Evolutionary conservation across 1,140 invertebrate species (phyloP).

Genomic region (Microplitis mediator): DNA sequence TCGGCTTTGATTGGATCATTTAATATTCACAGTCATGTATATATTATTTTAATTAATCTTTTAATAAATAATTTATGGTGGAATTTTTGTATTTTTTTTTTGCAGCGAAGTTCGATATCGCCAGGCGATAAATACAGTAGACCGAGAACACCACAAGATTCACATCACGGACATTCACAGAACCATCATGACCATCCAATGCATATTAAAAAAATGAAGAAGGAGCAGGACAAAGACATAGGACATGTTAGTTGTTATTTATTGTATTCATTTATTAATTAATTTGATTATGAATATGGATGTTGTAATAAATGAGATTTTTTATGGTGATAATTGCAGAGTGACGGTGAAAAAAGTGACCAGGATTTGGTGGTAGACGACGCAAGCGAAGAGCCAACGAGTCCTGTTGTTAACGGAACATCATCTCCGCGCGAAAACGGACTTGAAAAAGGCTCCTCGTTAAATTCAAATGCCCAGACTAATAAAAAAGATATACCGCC

Average conservation of each 20-base stretch:
- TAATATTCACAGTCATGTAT: too few relatives aligned
- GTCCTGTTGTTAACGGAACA: slow-evolving; percentile 68
- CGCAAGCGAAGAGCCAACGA: slow-evolving; percentile 75
- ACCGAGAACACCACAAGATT: slow-evolving; percentile 70
- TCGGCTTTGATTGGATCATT: too few relatives aligned
- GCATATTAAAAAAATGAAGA: slow-evolving; percentile 60
- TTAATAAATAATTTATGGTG: not conserved
- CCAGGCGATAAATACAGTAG: slow-evolving; percentile 63
- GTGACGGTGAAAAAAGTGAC: slow-evolving; percentile 96
- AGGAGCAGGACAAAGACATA: slow-evolving; percentile 59
- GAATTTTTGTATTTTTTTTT: slow-evolving; percentile 33
- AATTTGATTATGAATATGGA: too few relatives aligned
- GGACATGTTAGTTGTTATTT: slow-evolving; percentile 54
- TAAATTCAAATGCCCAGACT: slow-evolving; percentile 50
- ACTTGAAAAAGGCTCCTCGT: slow-evolving; percentile 64
- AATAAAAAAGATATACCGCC: slow-evolving; percentile 66
- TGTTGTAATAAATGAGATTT: too few relatives aligned
- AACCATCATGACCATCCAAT: slow-evolving; percentile 62
- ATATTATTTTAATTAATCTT: not conserved
- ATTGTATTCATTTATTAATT: not conserved
- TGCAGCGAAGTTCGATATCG: slow-evolving; percentile 72
- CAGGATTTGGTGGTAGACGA: slow-evolving; percentile 97
- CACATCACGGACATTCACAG: slow-evolving; percentile 56
- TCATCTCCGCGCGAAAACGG: slow-evolving; percentile 83
- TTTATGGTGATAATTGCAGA: slow-evolving; percentile 68